A percentile compares a stretch with the other conserved stretches of the same genome.
phyloP scores from a whole-genome alignment of 2,888 invertebrate species.

The Meteorus cinctellus region DNA sequence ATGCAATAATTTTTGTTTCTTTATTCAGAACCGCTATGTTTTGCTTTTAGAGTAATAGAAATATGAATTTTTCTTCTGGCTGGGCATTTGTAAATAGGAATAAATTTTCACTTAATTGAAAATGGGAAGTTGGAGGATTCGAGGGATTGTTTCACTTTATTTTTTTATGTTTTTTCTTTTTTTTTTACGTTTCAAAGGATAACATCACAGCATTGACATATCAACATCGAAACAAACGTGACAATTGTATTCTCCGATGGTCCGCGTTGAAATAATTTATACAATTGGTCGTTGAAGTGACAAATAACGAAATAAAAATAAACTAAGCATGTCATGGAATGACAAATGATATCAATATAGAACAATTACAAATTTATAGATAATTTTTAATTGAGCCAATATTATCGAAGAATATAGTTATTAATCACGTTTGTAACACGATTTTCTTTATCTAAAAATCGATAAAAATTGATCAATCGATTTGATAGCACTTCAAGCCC shows the following conservation, averaged over 20 bases:
- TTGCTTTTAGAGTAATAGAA: conserved; percentile 19
- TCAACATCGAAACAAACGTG: conserved; percentile 69
- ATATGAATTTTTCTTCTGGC: conserved; percentile 29
- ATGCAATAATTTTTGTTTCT: conserved; percentile 16
- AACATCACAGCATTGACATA: conserved; percentile 72
- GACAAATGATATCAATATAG: not conserved
- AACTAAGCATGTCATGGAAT: not conserved
- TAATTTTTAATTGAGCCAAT: conserved; percentile 33
- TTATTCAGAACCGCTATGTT: conserved; percentile 3
- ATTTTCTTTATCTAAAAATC: conserved; percentile 64
- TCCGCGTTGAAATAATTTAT: conserved; percentile 20
- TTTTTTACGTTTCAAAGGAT: conserved; percentile 65
- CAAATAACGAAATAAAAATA: conserved; percentile 8
- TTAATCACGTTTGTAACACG: conserved; percentile 61
- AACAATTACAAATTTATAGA: conserved; percentile 14
- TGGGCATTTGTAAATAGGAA: conserved; percentile 30
- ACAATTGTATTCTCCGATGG: conserved; percentile 45
- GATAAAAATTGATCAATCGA: conserved; percentile 61
- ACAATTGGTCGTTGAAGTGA: conserved; percentile 18
- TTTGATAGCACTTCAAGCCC: conserved; percentile 9
- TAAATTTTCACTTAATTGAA: conserved; percentile 11
- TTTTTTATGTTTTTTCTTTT: conserved; percentile 47
- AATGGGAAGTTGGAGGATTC: conserved; percentile 26
- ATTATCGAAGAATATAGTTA: conserved; percentile 37
- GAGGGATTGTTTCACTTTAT: conserved; percentile 46